These are phyloP conservation scores for cattle (Bos taurus) DNA, from an alignment of 2,113 vertebrate species.

Conservation along the genomic window DNA sequence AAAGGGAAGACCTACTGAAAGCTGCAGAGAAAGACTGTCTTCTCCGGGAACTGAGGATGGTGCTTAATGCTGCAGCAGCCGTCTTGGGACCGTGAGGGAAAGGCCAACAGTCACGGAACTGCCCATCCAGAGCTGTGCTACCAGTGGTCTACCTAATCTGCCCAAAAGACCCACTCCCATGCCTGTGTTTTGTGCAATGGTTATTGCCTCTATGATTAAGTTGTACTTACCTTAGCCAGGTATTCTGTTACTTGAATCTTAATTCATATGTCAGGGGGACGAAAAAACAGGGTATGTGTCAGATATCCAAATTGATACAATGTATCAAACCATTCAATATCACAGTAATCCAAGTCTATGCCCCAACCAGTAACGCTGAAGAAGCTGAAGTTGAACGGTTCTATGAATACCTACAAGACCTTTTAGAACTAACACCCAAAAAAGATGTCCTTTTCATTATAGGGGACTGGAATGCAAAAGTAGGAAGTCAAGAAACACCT, in stretches of 20 bases:
- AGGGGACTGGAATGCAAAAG: too few relatives aligned
- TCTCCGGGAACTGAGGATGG: background rate
- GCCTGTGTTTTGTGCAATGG: background rate
- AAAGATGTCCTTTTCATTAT: too few relatives aligned
- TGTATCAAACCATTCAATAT: background rate
- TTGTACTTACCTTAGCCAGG: background rate
- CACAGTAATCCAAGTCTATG: too few relatives aligned
- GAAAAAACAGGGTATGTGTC: background rate
- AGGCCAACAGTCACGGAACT: background rate
- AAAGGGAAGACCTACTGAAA: background rate
- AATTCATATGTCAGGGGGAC: background rate
- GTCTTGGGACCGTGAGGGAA: background rate
- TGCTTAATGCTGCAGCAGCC: background rate
- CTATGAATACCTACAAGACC: too few relatives aligned
- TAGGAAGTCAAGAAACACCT: too few relatives aligned
- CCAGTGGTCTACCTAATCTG: background rate
- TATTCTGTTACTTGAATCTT: background rate
- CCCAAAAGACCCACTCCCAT: background rate
- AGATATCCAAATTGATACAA: background rate
- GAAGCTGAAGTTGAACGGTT: too few relatives aligned
- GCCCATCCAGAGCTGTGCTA: background rate
- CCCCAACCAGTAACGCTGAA: too few relatives aligned
- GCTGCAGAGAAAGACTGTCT: background rate
- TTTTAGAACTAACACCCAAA: too few relatives aligned
- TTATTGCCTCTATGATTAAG: background rate